Evolutionary conservation across 2,888 invertebrate species (phyloP).

Genomic region (Plusia festucae): DNA sequence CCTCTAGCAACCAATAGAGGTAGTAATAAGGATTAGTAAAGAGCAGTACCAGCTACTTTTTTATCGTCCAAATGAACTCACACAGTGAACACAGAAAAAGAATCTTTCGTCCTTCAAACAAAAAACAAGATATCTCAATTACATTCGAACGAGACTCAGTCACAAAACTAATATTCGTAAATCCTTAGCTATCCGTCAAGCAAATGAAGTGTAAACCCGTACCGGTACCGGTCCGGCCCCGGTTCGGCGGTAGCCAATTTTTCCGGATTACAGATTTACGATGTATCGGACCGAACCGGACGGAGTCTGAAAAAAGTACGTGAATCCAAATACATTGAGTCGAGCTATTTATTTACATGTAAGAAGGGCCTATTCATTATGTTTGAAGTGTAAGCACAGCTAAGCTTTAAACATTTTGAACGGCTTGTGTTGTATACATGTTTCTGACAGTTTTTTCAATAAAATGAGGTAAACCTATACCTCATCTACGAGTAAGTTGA

Average conservation of each 20-base stretch:
- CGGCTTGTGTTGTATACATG: neutral
- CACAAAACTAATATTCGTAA: slow-evolving; percentile 40
- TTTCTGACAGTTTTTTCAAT: too few relatives aligned
- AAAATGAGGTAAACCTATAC: too few relatives aligned
- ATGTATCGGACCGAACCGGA: slow-evolving; percentile 68
- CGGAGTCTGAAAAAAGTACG: slow-evolving; percentile 64
- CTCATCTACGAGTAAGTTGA: too few relatives aligned
- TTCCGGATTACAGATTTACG: slow-evolving; percentile 80
- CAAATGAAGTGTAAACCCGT: slow-evolving; percentile 76
- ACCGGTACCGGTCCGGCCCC: slow-evolving; percentile 41
- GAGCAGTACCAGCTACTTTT: too few relatives aligned
- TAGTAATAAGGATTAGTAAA: too few relatives aligned
- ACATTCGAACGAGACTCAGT: neutral
- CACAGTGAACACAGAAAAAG: neutral
- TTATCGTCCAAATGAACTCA: neutral
- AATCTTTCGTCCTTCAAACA: neutral
- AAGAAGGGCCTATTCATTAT: slow-evolving; percentile 15
- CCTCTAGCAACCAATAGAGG: neutral
- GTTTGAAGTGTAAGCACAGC: neutral
- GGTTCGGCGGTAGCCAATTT: slow-evolving; percentile 71
- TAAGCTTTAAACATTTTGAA: neutral
- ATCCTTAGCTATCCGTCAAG: slow-evolving; percentile 65
- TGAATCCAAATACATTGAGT: slow-evolving; percentile 65
- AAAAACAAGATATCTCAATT: neutral
- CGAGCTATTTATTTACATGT: slow-evolving; percentile 59